Base-by-base conservation (phyloP, 2,797 vertebrate species). In the Karalla daura region DNA sequence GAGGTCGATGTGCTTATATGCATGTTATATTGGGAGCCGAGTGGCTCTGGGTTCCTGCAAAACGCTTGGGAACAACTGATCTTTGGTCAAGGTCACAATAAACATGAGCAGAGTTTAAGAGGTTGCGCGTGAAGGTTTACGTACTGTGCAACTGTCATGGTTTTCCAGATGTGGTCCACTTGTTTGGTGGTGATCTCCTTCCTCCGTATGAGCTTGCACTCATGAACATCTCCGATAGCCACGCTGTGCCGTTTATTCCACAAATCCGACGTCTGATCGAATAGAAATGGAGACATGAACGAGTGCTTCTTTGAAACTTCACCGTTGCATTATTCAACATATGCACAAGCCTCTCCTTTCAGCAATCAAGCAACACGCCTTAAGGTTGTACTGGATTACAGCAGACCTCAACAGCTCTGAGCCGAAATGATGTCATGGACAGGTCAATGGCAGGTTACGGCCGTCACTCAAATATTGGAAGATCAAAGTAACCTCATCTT, bases 241-340 rank as follows among this genome's bases (percentile, higher is more conserved):
- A 99, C 96, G 24, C 97, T 99, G 84, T 99, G 97, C 35, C 97
- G 91, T 67, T 98, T 99, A 81, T 94, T 96, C 96, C 97, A 98
- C 75, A 94, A 77, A 67, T 97, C 95, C 5, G 88, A 89, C 21
- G 80, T 80, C 88, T 91, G 76, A 18, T 13, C 8, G 44, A 49
- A 67, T 39, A 40, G n/a, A 4, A 47, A 60, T 4, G 6, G 7
- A 49, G 20, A 63, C 14, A 33, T 5, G 17, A 43, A 14, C 30
- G 4, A 35, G 37, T 20, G 51, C 7, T 28, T 44, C 0, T 0
- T 35, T 70, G 27, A n/a, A 43, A 51, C 15, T 51, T 27, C 4
- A 35, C 18, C 6, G 7, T n/a, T n/a, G n/a, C n/a, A 28, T 1
- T 21, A 8, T 21, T 15, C 20, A 37, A n/a, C n/a, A n/a, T n/a